These are phyloP conservation scores for Sorex maritimensis DNA, from an alignment of 2,797 vertebrate genomes.

Conservation along the genomic window DNA sequence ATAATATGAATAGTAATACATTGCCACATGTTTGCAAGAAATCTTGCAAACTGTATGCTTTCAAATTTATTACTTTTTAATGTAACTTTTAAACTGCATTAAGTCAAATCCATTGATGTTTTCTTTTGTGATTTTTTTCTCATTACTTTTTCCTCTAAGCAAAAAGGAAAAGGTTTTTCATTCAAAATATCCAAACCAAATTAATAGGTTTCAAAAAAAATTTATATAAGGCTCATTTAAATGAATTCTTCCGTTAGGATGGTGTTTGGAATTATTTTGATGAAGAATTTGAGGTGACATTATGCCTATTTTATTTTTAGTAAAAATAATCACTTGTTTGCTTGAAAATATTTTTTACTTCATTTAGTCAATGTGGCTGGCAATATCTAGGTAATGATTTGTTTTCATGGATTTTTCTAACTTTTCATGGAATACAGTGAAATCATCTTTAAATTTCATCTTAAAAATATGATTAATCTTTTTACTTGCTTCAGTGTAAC, in stretches of 20 bases:
- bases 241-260: constrained; percentile 10
- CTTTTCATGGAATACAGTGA: not conserved
- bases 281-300: not conserved
- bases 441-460: not conserved
- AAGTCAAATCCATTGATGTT: constrained; percentile 38
- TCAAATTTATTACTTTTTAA: constrained; percentile 56
- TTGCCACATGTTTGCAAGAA: constrained; percentile 51
- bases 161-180: constrained; percentile 15
- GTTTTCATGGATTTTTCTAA: not conserved
- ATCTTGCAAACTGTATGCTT: constrained; percentile 43
- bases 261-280: constrained; percentile 59
- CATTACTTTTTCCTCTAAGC: constrained; percentile 57
- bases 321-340: constrained; percentile 24
- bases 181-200: constrained; percentile 45
- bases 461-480: not conserved
- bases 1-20: constrained; percentile 2
- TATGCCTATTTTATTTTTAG: constrained; percentile 41
- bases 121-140: constrained; percentile 26
- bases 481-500: constrained; percentile 48
- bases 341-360: constrained; percentile 12
- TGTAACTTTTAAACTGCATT: constrained; percentile 57
- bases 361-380: constrained; percentile 16
- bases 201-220: constrained; percentile 32
- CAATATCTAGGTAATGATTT: not conserved
- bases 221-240: constrained; percentile 29